Base-by-base conservation (phyloP, 2,888 invertebrate genomes). In the Polydrusus pterygomalis region DNA sequence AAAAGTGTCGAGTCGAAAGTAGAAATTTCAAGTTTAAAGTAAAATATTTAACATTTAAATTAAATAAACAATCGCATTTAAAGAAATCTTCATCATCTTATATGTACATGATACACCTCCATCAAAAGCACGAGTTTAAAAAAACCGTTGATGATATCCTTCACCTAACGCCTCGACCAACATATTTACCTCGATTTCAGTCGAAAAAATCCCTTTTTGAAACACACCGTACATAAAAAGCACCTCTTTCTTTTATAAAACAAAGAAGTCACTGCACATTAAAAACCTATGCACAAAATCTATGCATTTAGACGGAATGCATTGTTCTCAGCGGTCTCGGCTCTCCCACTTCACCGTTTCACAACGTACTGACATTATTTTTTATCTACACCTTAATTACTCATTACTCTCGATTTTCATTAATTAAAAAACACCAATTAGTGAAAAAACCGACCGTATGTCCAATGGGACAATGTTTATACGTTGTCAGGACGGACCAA, bases 271-370 rank as follows among this genome's bases (percentile, higher is more conserved):
- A 45, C 63, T 45, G 13, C 25, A 63, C 63, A 63, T 63, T 45
- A 25, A 63, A 43, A 7, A 45, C 62, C 43, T 2, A 20, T 43
- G 47, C 63, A 63, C 45, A 8, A 70, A 70, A 71, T 65, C 45
- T 15, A 65, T 49, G 34, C 72, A 58, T 38, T 67, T 8, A 30
- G 49, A 73, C 60, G 40, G 65, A 67, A 47, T 68, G 76, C 73
- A 77, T 77, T 77, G 77, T 77, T 70, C 51, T 13, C 34, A 45
- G 60, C 54, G 38, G 40, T 45, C 43, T 49, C 9, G 63, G 67
- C 58, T 63, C 77, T 77, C 73, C 73, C 77, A 73, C 72, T 47
- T 69, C 63, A 40, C 69, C 45, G 18, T 77, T 72, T 72, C 72
- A 47, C 69, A 68, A 72, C 68, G 45, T 30, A 51, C 51, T 69